These are phyloP conservation scores for Ornithoptera alexandrae DNA, from an alignment of 2,888 invertebrate genomes.

Conservation along the genomic window DNA sequence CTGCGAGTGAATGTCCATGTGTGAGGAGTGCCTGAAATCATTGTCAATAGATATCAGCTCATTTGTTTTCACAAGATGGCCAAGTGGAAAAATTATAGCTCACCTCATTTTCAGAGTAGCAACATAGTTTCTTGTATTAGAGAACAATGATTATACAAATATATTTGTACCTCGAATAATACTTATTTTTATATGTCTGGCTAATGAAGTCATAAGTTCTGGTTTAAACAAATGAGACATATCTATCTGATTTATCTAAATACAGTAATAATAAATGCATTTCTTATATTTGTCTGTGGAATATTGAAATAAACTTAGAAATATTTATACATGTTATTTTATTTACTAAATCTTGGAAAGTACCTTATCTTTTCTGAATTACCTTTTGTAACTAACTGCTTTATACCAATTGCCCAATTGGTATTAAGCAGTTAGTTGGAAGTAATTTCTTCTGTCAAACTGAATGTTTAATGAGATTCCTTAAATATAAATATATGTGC, in stretches of 20 bases:
- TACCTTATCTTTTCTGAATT: no score
- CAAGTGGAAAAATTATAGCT: neutral
- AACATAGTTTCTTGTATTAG: conserved; percentile 2
- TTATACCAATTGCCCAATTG: no score
- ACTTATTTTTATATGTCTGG: conserved; percentile 1
- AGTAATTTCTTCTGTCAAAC: neutral
- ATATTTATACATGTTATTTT: conserved; percentile 67
- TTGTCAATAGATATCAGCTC: conserved; percentile 29
- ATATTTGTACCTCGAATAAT: neutral
- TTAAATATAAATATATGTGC: no score
- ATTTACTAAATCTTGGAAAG: conserved; percentile 31
- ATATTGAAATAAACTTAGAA: conserved; percentile 70
- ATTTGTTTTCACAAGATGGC: conserved; percentile 21
- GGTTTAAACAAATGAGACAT: conserved; percentile 31
- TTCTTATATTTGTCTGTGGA: conserved; percentile 67
- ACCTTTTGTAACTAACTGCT: no score
- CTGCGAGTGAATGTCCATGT: conserved; percentile 58
- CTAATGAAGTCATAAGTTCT: conserved; percentile 1
- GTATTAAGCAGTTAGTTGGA: no score
- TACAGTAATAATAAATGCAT: conserved; percentile 78
- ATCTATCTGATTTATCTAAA: conserved; percentile 60
- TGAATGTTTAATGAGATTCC: neutral
- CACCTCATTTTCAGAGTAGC: conserved; percentile 5
- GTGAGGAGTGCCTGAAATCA: conserved; percentile 36
- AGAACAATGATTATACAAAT: neutral